Base-by-base conservation (phyloP, 1,140 invertebrate species). In the Kradibia gibbosae region DNA sequence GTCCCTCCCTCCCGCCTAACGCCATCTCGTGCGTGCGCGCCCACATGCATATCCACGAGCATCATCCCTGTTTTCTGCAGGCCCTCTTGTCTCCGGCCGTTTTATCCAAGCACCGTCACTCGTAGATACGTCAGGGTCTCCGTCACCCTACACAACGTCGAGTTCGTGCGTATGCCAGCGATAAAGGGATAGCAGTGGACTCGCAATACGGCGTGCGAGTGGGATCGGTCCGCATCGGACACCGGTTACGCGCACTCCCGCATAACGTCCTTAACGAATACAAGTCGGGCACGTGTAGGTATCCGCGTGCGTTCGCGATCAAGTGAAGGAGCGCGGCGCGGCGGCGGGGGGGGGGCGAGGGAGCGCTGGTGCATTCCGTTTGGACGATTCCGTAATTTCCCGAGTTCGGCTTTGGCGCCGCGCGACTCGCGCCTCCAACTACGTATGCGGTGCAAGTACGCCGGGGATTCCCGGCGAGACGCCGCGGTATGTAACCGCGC, bases 111-210 rank as follows among this genome's bases (percentile, higher is more conserved):
- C n/a, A 34, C 70, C 1, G 45, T 31, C 39, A 13, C 17, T 15
- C n/a, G 15, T 31, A 53, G 57, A 77, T 77, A 65, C 65, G 48
- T 65, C 39, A 48, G 57, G 17, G 62, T 53, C 13, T 34, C 15
- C 25, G 72, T 60, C 53, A 17, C 10, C n/a, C 22, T 55, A 34
- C 1, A 8, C 17, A 28, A 36, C 34, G 22, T 36, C 22, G 65
- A 50, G 39, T 76, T 70, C 50, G 67, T 73, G 70, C 55, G 75
- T 75, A 82, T 82, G 80, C 72, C 65, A n/a, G 36, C 80, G 80
- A 82, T 82, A 82, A 82, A 82, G 78, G 80, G 74, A 82, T 82
- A 73, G 80, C 62, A 60, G 55, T 76, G 60, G 57, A 22, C 48
- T 28, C 31, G 79, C 80, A 55, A 65, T 76, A 71, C 62, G 53